phyloP scores from a whole-genome alignment of 2,113 vertebrate species.

The Sorex araneus region DNA sequence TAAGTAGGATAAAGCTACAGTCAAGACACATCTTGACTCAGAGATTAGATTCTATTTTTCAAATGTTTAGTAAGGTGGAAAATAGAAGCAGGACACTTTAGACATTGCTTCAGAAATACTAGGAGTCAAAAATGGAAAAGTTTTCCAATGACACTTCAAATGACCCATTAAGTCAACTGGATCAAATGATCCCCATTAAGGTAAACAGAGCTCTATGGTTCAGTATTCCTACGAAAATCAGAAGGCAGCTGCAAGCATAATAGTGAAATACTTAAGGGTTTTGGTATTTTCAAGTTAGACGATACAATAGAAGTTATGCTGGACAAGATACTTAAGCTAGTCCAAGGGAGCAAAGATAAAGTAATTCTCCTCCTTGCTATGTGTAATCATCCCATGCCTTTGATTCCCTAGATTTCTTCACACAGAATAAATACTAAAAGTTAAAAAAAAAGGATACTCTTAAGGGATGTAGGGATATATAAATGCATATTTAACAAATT shows the following conservation, averaged over 20 bases:
- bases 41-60: slow-evolving; percentile 21
- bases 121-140: background rate
- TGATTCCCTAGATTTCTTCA: no score
- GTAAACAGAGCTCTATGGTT: background rate
- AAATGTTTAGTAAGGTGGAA: background rate
- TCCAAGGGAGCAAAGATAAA: background rate
- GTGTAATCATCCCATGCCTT: no score
- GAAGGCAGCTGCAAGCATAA: background rate
- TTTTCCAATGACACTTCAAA: background rate
- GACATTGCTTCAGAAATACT: background rate
- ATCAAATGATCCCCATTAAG: background rate
- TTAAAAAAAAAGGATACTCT: no score
- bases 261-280: background rate
- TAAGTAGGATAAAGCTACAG: background rate
- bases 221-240: background rate
- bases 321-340: background rate
- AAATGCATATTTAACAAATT: background rate
- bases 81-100: background rate
- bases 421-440: no score
- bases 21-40: background rate
- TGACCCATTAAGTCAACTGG: slow-evolving; percentile 3
- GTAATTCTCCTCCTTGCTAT: no score
- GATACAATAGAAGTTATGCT: slow-evolving; percentile 15
- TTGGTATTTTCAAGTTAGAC: slow-evolving; percentile 43
- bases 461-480: background rate